phyloP scores from a whole-genome alignment of 2,797 vertebrate species.

The Alcedo atthis region DNA sequence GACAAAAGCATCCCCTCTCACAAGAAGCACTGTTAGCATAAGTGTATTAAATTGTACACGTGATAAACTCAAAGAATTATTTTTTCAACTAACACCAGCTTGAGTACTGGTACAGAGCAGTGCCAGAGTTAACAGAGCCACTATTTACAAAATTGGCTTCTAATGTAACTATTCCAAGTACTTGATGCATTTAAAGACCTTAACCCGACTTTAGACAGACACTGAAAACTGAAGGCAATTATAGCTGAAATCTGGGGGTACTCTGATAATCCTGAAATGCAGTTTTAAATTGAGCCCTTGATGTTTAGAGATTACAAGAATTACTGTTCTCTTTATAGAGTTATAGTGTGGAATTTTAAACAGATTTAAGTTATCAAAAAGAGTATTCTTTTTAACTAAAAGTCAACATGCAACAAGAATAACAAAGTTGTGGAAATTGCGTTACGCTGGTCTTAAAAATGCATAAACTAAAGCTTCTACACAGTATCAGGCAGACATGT shows the following conservation, averaged over 20 bases:
- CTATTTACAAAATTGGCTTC: neutral
- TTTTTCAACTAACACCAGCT: neutral
- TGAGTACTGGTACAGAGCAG: neutral
- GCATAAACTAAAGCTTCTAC: neutral
- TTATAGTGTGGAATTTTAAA: neutral
- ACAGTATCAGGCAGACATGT: neutral
- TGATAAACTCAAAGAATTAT: neutral
- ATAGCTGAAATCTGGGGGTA: neutral
- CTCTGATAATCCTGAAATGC: neutral
- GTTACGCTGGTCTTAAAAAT: neutral
- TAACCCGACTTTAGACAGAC: neutral
- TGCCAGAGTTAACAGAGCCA: neutral
- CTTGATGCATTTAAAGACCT: neutral
- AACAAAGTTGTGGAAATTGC: neutral
- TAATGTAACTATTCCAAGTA: neutral
- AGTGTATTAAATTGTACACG: neutral
- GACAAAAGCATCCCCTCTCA: neutral
- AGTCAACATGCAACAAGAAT: neutral
- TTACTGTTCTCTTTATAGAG: neutral
- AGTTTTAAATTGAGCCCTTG: neutral
- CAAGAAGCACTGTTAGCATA: neutral
- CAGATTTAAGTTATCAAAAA: neutral
- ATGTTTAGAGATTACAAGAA: neutral
- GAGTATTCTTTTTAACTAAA: neutral
- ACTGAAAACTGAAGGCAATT: neutral